Conservation (phyloP, 1,140 invertebrate species). For the Dreissena polymorpha region DNA sequence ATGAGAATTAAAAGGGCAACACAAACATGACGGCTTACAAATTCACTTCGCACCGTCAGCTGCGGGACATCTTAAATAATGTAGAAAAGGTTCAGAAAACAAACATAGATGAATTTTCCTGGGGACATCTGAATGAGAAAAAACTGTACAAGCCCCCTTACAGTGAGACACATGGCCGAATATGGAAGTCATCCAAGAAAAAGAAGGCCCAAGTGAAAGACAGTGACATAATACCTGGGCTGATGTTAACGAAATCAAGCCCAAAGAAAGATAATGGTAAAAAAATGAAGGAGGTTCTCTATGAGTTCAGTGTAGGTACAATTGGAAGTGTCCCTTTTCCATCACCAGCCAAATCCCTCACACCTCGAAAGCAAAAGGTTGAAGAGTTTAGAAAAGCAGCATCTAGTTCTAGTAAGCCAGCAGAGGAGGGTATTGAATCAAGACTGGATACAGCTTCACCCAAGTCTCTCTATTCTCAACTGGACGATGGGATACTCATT, state of each 20-base stretch:
- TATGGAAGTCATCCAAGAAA: conserved; percentile 48
- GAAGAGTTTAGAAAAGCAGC: conserved; percentile 42
- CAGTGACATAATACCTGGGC: conserved; percentile 26
- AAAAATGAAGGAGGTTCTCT: conserved; percentile 67
- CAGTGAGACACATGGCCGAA: conserved; percentile 52
- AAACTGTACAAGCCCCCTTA: conserved; percentile 65
- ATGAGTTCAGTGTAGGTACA: conserved; percentile 73
- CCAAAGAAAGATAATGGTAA: conserved; percentile 25
- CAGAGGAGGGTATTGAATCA: conserved; percentile 42
- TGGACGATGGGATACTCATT: conserved; percentile 62
- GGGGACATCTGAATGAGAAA: conserved; percentile 75
- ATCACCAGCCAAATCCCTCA: conserved; percentile 18
- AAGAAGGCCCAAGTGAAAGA: conserved; percentile 52
- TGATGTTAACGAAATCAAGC: background rate
- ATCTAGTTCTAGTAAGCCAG: background rate
- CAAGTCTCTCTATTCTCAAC: conserved; percentile 60
- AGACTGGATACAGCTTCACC: conserved; percentile 48
- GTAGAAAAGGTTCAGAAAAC: conserved; percentile 71
- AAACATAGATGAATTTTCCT: conserved; percentile 71
- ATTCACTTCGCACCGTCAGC: conserved; percentile 69
- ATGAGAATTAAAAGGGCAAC: background rate
- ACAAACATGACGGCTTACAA: conserved; percentile 68
- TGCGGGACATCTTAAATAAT: conserved; percentile 70
- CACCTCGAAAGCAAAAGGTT: conserved; percentile 44
- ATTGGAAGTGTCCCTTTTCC: conserved; percentile 66